phyloP scores from a whole-genome alignment of 2,797 vertebrate genomes.

The Crenichthys baileyi region DNA sequence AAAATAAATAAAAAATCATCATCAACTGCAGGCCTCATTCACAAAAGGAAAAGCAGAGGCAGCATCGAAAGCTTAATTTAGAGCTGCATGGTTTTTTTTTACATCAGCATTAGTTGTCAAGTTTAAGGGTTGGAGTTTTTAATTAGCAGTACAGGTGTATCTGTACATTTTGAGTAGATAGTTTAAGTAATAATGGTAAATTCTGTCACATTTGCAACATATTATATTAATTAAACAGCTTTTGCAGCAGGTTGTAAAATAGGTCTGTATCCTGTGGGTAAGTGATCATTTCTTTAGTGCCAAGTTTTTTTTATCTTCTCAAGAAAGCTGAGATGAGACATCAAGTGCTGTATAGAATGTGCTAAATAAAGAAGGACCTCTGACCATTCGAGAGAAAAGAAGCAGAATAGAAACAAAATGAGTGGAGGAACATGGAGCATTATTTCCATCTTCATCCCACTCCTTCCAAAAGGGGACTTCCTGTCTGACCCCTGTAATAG shows the following conservation, averaged over 20 bases:
- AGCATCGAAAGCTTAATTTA: not conserved
- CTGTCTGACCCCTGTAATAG: slow-evolving; percentile 26
- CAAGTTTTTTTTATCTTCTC: not conserved
- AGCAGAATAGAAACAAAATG: not conserved
- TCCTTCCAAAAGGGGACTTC: slow-evolving; percentile 8
- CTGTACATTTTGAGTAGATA: not conserved
- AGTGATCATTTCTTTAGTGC: not conserved
- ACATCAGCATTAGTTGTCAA: no score
- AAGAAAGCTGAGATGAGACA: not conserved
- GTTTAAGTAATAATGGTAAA: no score
- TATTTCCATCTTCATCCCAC: slow-evolving; percentile 23
- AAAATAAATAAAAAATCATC: no score
- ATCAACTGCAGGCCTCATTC: no score
- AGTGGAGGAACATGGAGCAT: slow-evolving; percentile 6
- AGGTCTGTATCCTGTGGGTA: not conserved
- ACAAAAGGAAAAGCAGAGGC: not conserved
- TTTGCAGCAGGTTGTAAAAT: not conserved
- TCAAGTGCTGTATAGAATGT: not conserved
- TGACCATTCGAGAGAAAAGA: not conserved
- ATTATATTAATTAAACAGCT: not conserved
- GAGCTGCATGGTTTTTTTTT: not conserved
- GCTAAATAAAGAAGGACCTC: slow-evolving; percentile 2
- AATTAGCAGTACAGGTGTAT: not conserved
- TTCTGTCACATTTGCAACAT: not conserved
- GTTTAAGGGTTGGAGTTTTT: not conserved